Evolutionary conservation across 2,797 vertebrate genomes (phyloP), one percentile per base, ranked within the genome.

Genomic region (Leptoclinus maculatus): DNA sequence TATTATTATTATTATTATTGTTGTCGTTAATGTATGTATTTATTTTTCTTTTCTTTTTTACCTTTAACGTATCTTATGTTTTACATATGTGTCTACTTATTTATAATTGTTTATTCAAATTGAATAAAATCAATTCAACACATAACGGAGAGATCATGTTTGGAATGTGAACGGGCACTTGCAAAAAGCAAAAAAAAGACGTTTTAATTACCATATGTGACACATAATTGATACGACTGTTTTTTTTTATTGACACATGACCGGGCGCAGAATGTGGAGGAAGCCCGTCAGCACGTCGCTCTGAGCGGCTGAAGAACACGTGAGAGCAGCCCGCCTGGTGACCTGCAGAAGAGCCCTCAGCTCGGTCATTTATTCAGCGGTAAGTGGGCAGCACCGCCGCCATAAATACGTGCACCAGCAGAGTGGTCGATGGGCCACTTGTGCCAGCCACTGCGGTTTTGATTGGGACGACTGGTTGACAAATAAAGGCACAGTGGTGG

Each of bases 401-500:
- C 79, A 74, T 81, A 91, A 93, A 91, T 89, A 91, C 87, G 67
- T 86, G 82, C 87, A 94, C 93, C 93, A 93, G 93, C 66, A 75
- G 76, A 90, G 80, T 68, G 83, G 74, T 82, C 83, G 88, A 89
- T 88, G 90, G 80, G 81, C 87, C 89, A 91, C 93, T 94, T 83
- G 89, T 91, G 86, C 85, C 88, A 80, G 82, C 80, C 88, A 80
- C 87, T 83, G 85, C 66, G 85, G 79, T 64, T 89, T 92, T 87
- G 47, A 90, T 81, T 90, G 90, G 84, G 66, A 84, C 89, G 85
- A 81, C 93, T 93, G 95, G 95, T 95, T 56, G 85, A 85, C 79
- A 76, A 71, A 93, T 93, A 94, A 93, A 93, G 79, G 92, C 94
- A 68, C 93, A 94, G 95, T 92, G 92, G 94, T 93, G 81, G 87